Conservation (phyloP, 2,888 invertebrate genomes). For the Dendrolimus pini region DNA sequence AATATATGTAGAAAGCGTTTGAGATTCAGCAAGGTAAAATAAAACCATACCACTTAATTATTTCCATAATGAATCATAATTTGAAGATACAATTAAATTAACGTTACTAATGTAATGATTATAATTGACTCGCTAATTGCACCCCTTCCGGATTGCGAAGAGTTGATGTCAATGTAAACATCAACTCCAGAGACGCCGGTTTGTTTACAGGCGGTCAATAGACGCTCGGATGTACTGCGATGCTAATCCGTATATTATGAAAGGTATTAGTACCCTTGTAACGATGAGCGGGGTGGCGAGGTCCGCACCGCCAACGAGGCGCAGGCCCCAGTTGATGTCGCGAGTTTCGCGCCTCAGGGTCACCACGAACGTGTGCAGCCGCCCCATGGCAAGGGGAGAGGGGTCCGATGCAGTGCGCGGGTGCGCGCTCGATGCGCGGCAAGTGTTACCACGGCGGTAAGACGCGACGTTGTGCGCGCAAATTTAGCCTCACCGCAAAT, state of each 20-base stretch:
- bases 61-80: background rate
- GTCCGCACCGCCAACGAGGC: constrained; percentile 91
- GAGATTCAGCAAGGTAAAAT: constrained; percentile 11
- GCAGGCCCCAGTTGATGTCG: constrained; percentile 89
- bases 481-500: constrained; percentile 58
- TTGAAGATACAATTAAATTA: background rate
- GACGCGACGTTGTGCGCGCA: constrained; percentile 64
- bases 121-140: background rate
- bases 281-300: constrained; percentile 91
- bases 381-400: constrained; percentile 73
- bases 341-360: constrained; percentile 83
- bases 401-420: constrained; percentile 41
- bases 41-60: background rate
- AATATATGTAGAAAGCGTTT: constrained; percentile 22
- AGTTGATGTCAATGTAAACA: background rate
- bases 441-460: constrained; percentile 53
- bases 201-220: constrained; percentile 52
- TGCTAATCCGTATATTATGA: background rate
- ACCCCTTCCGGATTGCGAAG: background rate
- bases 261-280: constrained; percentile 82
- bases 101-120: background rate
- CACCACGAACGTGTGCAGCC: constrained; percentile 85
- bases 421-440: constrained; percentile 26
- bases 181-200: constrained; percentile 27
- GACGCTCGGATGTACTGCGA: constrained; percentile 9